A percentile compares a stretch with the other conserved stretches of the same genome.
phyloP scores from a whole-genome alignment of 2,797 vertebrate species.

The Atherinosoma microstoma region DNA sequence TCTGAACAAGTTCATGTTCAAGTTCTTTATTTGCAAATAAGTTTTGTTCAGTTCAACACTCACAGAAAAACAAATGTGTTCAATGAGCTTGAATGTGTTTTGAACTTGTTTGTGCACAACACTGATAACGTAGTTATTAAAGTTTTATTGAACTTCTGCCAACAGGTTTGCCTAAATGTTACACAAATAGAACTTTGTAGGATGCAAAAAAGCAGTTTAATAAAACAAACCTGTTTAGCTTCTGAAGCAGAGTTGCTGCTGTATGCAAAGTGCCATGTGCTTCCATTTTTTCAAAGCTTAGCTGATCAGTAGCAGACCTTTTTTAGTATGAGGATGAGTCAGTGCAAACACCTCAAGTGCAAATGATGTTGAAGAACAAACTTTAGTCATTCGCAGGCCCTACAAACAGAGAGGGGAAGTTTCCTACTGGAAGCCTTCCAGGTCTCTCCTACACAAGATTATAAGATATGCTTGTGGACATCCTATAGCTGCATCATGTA shows the following conservation, averaged over 20 bases:
- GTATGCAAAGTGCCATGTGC: slow-evolving; percentile 11
- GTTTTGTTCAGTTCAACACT: no score
- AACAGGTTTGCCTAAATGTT: background rate
- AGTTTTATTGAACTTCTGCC: background rate
- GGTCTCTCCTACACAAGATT: slow-evolving; percentile 11
- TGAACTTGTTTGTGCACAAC: no score
- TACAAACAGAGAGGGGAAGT: slow-evolving; percentile 7
- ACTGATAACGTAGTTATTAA: no score
- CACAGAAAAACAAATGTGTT: no score
- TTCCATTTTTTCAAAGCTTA: slow-evolving; percentile 18
- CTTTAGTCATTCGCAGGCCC: slow-evolving; percentile 24
- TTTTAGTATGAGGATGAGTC: slow-evolving; percentile 33
- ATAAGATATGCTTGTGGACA: slow-evolving; percentile 32
- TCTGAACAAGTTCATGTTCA: no score
- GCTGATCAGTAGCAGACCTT: slow-evolving; percentile 20
- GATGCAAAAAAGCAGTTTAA: background rate
- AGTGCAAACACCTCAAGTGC: slow-evolving; percentile 31
- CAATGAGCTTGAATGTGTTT: no score
- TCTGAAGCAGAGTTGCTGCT: slow-evolving; percentile 13
- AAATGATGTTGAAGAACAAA: slow-evolving; percentile 41
- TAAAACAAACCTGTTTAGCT: background rate
- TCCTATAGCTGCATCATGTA: slow-evolving; percentile 22
- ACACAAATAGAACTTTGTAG: background rate
- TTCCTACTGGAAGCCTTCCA: slow-evolving; percentile 26
- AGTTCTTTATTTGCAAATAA: no score